Evolutionary conservation across 2,113 vertebrate species (phyloP).

Genomic region (Brienomyrus longianalis): DNA sequence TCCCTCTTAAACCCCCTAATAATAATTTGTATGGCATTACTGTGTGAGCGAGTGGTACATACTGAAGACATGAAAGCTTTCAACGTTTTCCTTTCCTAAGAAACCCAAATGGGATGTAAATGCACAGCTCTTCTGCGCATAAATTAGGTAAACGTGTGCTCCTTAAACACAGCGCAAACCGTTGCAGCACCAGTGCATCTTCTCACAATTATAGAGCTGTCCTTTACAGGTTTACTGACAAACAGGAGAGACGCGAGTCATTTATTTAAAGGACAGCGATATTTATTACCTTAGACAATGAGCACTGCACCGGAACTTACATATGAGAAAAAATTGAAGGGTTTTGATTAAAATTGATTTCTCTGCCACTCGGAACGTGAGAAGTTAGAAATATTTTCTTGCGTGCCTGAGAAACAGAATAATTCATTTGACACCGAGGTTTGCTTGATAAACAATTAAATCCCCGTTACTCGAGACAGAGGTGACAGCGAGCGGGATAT

Average conservation of each 20-base stretch:
- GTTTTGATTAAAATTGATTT: constrained; percentile 98
- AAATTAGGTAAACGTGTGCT: neutral
- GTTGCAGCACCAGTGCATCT: neutral
- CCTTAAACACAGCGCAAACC: neutral
- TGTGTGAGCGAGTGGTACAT: neutral
- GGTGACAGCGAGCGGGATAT: constrained; percentile 88
- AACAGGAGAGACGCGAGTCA: constrained; percentile 56
- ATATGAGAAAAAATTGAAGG: constrained; percentile 65
- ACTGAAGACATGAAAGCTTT: neutral
- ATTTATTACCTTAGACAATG: constrained; percentile 79
- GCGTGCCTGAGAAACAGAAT: constrained; percentile 93
- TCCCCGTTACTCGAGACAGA: constrained; percentile 82
- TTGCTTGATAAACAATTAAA: constrained; percentile 98
- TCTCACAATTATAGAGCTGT: constrained; percentile 10
- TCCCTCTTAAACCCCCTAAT: neutral
- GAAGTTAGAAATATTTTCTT: constrained; percentile 87
- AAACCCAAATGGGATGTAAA: neutral
- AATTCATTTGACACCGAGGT: constrained; percentile 89
- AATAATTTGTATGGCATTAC: neutral
- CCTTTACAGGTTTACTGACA: constrained; percentile 44
- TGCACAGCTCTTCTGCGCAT: neutral
- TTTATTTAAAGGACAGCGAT: constrained; percentile 50
- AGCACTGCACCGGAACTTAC: constrained; percentile 73
- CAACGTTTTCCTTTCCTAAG: neutral
- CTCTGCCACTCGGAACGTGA: constrained; percentile 78